Evolutionary conservation across 2,888 invertebrate species (phyloP).

Genomic region (Apodemia zela): DNA sequence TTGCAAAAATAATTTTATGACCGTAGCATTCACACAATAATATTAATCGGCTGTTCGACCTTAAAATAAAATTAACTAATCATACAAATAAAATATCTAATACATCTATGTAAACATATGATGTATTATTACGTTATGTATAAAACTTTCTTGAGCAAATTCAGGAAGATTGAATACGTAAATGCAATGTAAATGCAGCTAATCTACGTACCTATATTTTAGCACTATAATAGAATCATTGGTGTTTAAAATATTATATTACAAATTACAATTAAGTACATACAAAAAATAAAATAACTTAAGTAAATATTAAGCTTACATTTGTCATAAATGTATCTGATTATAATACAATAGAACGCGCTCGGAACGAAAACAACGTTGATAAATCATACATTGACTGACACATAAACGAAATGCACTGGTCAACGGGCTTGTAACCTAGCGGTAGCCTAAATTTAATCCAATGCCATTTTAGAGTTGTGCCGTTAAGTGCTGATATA

Average conservation of each 20-base stretch:
- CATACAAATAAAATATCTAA: neutral
- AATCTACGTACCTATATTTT: conserved; percentile 38
- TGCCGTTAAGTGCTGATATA: neutral
- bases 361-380: conserved; percentile 9
- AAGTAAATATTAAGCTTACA: conserved; percentile 1
- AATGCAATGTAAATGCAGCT: conserved; percentile 58
- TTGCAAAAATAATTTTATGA: too few species aligned
- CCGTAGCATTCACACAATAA: too few species aligned
- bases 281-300: conserved; percentile 11
- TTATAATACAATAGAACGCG: conserved; percentile 14
- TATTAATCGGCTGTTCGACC: neutral
- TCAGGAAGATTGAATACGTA: conserved; percentile 40
- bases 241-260: conserved; percentile 46
- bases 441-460: neutral
- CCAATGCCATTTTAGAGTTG: neutral
- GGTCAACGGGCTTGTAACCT: neutral
- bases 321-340: neutral
- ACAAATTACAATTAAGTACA: conserved; percentile 23
- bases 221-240: conserved; percentile 57
- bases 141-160: conserved; percentile 53
- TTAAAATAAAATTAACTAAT: conserved; percentile 8
- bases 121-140: neutral
- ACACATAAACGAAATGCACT: neutral
- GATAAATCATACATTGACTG: neutral
- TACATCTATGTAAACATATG: neutral